Conservation (phyloP, 1,140 invertebrate genomes). For the Drosophila melanica region DNA sequence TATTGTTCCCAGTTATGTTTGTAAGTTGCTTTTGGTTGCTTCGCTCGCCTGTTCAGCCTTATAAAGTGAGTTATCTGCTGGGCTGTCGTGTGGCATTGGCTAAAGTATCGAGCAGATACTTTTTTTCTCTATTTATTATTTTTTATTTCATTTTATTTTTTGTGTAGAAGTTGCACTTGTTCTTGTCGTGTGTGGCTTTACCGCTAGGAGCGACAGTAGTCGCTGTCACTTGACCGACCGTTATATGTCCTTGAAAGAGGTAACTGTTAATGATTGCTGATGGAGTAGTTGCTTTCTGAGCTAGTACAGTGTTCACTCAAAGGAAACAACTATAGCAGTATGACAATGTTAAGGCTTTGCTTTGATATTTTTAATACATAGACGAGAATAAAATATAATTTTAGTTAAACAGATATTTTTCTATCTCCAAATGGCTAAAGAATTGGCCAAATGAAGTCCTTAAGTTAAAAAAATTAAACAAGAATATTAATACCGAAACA, state of each 20-base stretch:
- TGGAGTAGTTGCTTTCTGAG: conserved; percentile 1
- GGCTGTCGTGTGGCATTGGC: conserved; percentile 55
- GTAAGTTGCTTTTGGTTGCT: conserved; percentile 43
- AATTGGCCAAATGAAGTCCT: no score
- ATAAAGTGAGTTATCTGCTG: conserved; percentile 79
- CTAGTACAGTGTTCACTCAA: background rate
- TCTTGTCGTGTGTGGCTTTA: conserved; percentile 62
- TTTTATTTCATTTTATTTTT: conserved; percentile 6
- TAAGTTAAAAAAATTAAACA: no score
- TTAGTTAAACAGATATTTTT: no score
- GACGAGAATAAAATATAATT: no score
- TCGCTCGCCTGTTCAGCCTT: conserved; percentile 59
- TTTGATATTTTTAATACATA: no score
- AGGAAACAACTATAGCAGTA: background rate
- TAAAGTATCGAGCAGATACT: conserved; percentile 29
- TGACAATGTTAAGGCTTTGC: no score
- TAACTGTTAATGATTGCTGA: conserved; percentile 63
- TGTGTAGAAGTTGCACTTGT: conserved; percentile 57
- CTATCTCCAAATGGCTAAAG: no score
- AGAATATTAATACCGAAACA: no score
- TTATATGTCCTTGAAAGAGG: conserved; percentile 77
- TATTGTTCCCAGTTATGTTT: conserved; percentile 80
- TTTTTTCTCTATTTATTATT: conserved; percentile 27
- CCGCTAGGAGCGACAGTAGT: conserved; percentile 48
- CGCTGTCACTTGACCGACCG: conserved; percentile 62